phyloP scores from a whole-genome alignment of 53 echinoderm and acorn worm species.

The Apostichopus leukothele region DNA sequence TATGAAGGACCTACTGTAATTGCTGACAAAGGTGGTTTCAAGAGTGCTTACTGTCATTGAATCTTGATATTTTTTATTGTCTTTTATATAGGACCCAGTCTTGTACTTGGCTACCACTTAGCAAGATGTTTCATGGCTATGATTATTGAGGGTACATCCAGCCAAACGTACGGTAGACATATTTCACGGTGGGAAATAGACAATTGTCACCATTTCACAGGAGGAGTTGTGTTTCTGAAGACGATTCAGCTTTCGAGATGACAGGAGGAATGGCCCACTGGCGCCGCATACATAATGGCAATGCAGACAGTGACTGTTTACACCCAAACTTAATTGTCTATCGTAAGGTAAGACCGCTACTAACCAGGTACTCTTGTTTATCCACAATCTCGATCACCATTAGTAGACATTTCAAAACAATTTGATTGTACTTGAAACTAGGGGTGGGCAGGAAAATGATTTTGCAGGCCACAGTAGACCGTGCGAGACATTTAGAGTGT shows the following conservation, averaged over 20 bases:
- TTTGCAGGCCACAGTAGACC: no score
- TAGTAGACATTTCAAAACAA: no score
- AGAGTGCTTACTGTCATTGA: not conserved
- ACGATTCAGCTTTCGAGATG: conserved; percentile 39
- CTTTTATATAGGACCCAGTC: not conserved
- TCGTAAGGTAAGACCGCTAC: conserved; percentile 67
- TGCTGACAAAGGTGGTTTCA: not conserved
- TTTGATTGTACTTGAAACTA: no score
- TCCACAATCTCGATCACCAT: no score
- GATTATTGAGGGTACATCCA: conserved; percentile 35
- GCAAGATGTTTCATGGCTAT: conserved; percentile 40
- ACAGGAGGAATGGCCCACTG: conserved; percentile 79
- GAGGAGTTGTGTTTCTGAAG: conserved; percentile 31
- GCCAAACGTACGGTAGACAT: not conserved
- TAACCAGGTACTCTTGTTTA: no score
- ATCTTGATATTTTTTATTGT: not conserved
- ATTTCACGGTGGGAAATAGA: conserved; percentile 13
- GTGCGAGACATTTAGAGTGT: no score
- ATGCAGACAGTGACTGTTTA: conserved; percentile 76
- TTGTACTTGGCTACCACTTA: conserved; percentile 24
- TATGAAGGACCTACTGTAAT: no score
- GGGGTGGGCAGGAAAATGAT: no score
- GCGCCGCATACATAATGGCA: conserved; percentile 83
- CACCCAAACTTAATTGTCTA: conserved; percentile 91
- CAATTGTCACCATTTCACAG: conserved; percentile 28